Evolutionary conservation across 2,888 invertebrate genomes (phyloP), one percentile per base, ranked within the genome.

Genomic region (Vannuccia rotundouncinata): DNA sequence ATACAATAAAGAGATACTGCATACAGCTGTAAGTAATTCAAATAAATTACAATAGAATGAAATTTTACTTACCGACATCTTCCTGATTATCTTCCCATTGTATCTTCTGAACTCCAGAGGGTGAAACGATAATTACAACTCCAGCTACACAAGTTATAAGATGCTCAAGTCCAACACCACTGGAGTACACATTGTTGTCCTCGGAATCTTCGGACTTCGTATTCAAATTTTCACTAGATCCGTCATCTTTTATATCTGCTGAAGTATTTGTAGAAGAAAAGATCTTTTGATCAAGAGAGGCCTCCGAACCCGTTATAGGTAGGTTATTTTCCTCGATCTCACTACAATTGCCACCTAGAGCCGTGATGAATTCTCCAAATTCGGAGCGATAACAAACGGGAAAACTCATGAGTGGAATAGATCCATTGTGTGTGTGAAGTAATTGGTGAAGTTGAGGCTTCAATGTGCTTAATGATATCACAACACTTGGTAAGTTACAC

Each of bases 121-220:
- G 87, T 82, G 89, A 89, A 74, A 89, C 87, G 30, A 83, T 81
- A 66, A 92, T 88, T 83, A 91, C 90, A 59, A 95, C 91, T 45
- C 92, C 92, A 10, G 92, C 91, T 5, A 95, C 91, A 86, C 94
- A 94, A 77, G 94, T 92, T 29, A 97, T 91, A 79, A 97, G 89
- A 89, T 96, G 93, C 87, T 97, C 97, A 80, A 97, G 88, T 0
- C 94, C 92, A 28, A 86, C 87, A 25, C 95, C 95, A 45, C 45
- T 13, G 45, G 45, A 45, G n/a, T n/a, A n/a, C n/a, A n/a, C n/a
- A n/a, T n/a, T n/a, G n/a, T n/a, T n/a, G n/a, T n/a, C n/a, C n/a
- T n/a, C n/a, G n/a, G n/a, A n/a, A n/a, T n/a, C n/a, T n/a, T n/a
- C n/a, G n/a, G n/a, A n/a, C n/a, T n/a, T n/a, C n/a, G n/a, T n/a